Base-by-base conservation (phyloP, 2,797 vertebrate genomes). In the Lutjanus argentimaculatus region DNA sequence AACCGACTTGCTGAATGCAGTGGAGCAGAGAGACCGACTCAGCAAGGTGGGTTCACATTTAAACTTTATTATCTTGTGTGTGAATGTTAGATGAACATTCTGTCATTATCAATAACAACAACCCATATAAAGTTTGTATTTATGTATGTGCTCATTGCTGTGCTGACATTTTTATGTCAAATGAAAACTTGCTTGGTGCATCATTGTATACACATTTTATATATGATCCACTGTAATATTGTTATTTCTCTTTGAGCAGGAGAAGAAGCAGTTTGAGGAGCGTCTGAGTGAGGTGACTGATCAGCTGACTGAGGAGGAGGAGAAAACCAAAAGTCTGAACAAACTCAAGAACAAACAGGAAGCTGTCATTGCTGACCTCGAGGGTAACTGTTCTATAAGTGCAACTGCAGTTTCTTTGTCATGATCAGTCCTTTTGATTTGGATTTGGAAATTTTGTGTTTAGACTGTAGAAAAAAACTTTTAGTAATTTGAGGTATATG, bases 321-420 rank as follows among this genome's bases (percentile, higher is more conserved):
- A 98, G 91, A 98, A 97, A 70, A 93, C 96, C 74, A 98, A 98
- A 90, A 97, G 96, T 84, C 93, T 98, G 6, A 97, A 94, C 83
- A 98, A 98, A 81, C 95, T 97, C 1, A 96, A 97, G 69, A 97
- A 97, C 93, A 98, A 97, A 72, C 97, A 98, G 45, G 97, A 98
- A 74, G 97, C 97, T 2, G 87, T 96, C 4, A 96, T 98, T 0
- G 95, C 96, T 0, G 97, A 98, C 90, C 93, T 98, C 56, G 97
- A 98, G 82, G 97, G 97, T 98, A 93, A 84, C 19, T 79, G 15
- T 72, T 56, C 14, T 49, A 1, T 1, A 51, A 55, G 13, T 51
- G 36, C 51, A 7, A 25, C 51, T 56, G n/a, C 8, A 36, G 19
- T 49, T 42, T 56, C 4, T 21, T 8, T 45, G 11, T 36, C 8